Percentiles rank a stretch among this genome's conserved stretches.
Conservation (phyloP, 2,113 vertebrate genomes). For the Lepisosteus osseus region DNA sequence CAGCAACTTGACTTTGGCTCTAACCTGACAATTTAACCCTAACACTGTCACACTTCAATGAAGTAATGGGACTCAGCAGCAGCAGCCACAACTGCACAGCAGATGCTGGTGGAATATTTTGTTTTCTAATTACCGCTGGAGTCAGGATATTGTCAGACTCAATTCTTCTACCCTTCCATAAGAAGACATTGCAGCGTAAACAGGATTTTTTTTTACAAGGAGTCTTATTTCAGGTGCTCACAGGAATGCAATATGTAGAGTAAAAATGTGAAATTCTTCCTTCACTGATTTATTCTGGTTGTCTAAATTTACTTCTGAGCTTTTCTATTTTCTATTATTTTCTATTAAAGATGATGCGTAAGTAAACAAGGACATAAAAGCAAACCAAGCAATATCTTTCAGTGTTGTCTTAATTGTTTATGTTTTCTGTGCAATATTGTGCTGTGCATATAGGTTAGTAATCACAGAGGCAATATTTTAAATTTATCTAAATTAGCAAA, state of each 20-base stretch:
- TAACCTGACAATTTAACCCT: not conserved
- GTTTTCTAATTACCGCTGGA: constrained; percentile 27
- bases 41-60: not conserved
- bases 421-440: no score
- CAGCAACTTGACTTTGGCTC: constrained; percentile 3
- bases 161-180: constrained; percentile 23
- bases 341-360: no score
- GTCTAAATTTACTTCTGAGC: no score
- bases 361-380: no score
- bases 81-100: not conserved
- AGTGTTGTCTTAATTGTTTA: no score
- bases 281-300: no score
- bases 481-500: no score
- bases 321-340: no score
- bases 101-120: not conserved
- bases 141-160: constrained; percentile 37
- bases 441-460: no score
- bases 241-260: not conserved
- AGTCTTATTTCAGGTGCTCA: not conserved
- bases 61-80: not conserved
- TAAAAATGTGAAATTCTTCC: no score
- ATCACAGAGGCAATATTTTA: no score
- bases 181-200: not conserved
- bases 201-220: not conserved
- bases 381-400: no score